Evolutionary conservation across 2,888 invertebrate genomes (phyloP).

Genomic region (Boloria selene): DNA sequence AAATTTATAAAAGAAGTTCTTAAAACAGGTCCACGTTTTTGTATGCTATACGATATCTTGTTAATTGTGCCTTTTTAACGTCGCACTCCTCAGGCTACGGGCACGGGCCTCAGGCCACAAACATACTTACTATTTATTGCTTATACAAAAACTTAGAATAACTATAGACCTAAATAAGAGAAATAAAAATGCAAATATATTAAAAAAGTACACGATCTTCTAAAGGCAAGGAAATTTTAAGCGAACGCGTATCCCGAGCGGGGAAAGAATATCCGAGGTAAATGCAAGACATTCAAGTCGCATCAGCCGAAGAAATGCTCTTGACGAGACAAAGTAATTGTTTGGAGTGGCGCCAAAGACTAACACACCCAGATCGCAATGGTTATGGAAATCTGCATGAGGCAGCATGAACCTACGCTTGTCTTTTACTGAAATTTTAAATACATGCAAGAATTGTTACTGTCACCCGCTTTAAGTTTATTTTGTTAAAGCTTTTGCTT

Average conservation of each 20-base stretch:
- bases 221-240: conserved; percentile 17
- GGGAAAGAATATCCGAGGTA: conserved; percentile 35
- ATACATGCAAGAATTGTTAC: conserved; percentile 15
- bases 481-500: too few relatives aligned
- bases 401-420: conserved; percentile 50
- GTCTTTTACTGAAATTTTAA: conserved; percentile 46
- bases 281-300: conserved; percentile 55
- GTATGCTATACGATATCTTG: too few relatives aligned
- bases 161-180: background rate
- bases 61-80: too few relatives aligned
- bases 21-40: too few relatives aligned
- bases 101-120: too few relatives aligned
- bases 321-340: conserved; percentile 77
- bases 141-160: too few relatives aligned
- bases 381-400: conserved; percentile 58
- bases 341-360: conserved; percentile 67
- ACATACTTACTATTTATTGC: too few relatives aligned
- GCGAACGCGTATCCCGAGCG: conserved; percentile 14
- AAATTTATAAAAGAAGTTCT: too few relatives aligned
- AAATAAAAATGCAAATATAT: conserved; percentile 6
- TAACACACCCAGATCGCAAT: conserved; percentile 40
- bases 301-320: conserved; percentile 66
- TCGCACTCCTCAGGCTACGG: too few relatives aligned
- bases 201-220: conserved; percentile 3
- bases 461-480: too few relatives aligned